Conservation (phyloP, 1,140 invertebrate species). For the Dryas iulia region DNA sequence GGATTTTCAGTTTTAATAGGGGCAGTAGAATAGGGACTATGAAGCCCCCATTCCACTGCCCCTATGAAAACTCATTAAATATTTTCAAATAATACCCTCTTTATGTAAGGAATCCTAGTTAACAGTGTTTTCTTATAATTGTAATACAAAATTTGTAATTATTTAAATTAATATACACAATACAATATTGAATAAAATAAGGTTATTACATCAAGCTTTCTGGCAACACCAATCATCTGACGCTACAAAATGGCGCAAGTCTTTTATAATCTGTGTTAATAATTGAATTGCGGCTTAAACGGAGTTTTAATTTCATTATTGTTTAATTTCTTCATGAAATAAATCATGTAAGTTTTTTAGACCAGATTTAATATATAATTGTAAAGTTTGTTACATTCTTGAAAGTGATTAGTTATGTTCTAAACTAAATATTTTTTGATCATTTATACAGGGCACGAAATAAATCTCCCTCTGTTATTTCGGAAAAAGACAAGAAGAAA, state of each 20-base stretch:
- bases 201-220: neutral
- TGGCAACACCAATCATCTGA: slow-evolving; percentile 18
- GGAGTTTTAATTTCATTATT: neutral
- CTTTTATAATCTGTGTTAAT: slow-evolving; percentile 18
- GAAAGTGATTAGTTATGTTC: neutral
- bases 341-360: slow-evolving; percentile 24
- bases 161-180: no score
- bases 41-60: no score
- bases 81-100: no score
- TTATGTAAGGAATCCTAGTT: no score
- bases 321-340: neutral
- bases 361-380: slow-evolving; percentile 2
- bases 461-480: slow-evolving; percentile 82
- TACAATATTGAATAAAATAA: no score
- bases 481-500: slow-evolving; percentile 87
- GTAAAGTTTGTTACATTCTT: neutral
- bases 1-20: no score
- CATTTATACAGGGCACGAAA: slow-evolving; percentile 81
- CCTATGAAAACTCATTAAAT: no score
- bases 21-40: no score
- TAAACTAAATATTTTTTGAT: neutral
- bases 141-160: no score
- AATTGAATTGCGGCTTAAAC: slow-evolving; percentile 4
- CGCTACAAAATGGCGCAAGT: slow-evolving; percentile 27
- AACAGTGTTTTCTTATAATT: neutral